Evolutionary conservation across 2,888 invertebrate genomes (phyloP).

Genomic region (Andrena bicolor): DNA sequence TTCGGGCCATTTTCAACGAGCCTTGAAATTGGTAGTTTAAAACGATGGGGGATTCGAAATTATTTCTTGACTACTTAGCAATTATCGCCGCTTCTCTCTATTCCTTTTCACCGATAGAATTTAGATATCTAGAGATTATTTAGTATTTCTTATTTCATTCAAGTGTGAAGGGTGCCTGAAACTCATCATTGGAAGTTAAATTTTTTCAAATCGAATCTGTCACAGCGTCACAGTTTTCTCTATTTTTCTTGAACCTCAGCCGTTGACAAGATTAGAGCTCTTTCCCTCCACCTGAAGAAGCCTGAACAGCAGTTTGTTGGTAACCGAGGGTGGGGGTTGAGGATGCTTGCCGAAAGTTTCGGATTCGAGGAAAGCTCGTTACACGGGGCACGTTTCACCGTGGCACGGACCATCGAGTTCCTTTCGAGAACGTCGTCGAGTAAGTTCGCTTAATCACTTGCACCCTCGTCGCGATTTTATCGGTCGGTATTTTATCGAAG

Average conservation of each 20-base stretch:
- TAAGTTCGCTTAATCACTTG: constrained; percentile 44
- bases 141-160: no score
- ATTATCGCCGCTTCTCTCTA: no score
- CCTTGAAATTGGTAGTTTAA: neutral
- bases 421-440: constrained; percentile 33
- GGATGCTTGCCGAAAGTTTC: constrained; percentile 20
- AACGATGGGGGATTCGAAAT: neutral
- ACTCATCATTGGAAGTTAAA: neutral
- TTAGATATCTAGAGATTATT: no score
- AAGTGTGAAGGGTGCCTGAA: no score
- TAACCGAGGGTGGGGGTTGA: neutral
- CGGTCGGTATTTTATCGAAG: constrained; percentile 27
- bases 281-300: neutral
- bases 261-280: neutral
- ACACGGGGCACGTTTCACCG: constrained; percentile 17
- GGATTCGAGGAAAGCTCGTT: constrained; percentile 25
- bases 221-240: neutral
- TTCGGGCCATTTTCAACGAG: neutral
- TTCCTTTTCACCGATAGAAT: no score
- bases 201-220: neutral
- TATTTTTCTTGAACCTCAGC: neutral
- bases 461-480: constrained; percentile 52
- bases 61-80: no score
- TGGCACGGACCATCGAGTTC: constrained; percentile 9
- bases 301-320: neutral